Evolutionary conservation across 30 jellyfish, hydroid and myxozoan species (phyloP).

Genomic region (Sanderia malayensis): DNA sequence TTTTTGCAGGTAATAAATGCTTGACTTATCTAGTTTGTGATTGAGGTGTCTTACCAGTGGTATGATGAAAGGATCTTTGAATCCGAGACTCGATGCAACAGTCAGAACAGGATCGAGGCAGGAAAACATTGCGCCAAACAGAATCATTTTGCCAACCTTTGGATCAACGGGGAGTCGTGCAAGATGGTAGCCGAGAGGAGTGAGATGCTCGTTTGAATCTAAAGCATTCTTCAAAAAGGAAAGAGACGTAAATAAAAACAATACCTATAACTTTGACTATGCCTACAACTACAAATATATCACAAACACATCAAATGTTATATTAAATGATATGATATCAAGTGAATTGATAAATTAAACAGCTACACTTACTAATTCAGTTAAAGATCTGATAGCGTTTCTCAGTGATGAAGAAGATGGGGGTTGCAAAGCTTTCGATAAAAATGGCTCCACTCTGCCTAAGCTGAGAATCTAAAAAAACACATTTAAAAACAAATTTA

Average conservation of each 20-base stretch:
- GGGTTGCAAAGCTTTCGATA: constrained; percentile 72
- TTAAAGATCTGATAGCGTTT: constrained; percentile 62
- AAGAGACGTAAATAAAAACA: too few species aligned
- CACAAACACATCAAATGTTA: too few species aligned
- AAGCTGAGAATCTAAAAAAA: constrained; percentile 50
- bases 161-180: constrained; percentile 82
- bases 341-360: too few species aligned
- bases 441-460: constrained; percentile 58
- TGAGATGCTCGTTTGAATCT: constrained; percentile 65
- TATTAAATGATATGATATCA: too few species aligned
- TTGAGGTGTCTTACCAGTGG: constrained; percentile 71
- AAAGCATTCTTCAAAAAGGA: constrained; percentile 60
- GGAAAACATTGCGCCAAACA: constrained; percentile 88
- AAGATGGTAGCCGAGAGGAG: constrained; percentile 92
- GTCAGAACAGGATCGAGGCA: constrained; percentile 90
- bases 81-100: constrained; percentile 80
- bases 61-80: constrained; percentile 77
- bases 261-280: too few species aligned
- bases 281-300: too few species aligned
- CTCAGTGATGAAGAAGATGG: constrained; percentile 43
- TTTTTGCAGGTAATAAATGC: too few species aligned
- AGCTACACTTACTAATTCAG: constrained; percentile 60
- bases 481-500: too few species aligned
- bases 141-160: constrained; percentile 83
- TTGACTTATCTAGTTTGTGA: too few species aligned